phyloP scores from a whole-genome alignment of 2,113 vertebrate species.

The Oceanites oceanicus region DNA sequence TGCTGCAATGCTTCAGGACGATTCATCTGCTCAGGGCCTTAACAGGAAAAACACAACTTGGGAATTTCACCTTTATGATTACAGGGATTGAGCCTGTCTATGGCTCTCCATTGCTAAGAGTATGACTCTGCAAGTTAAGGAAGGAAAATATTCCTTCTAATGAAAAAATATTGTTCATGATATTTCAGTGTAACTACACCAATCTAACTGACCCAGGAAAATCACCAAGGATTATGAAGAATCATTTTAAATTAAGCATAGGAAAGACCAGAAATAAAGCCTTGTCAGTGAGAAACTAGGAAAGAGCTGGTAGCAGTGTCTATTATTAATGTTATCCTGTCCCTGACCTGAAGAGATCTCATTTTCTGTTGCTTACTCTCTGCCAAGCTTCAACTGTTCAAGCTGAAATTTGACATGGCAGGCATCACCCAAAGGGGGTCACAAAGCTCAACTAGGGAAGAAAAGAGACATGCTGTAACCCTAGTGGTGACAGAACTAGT shows the following conservation, averaged over 20 bases:
- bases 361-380: background rate
- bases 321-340: constrained; percentile 12
- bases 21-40: background rate
- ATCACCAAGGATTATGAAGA: background rate
- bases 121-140: background rate
- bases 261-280: background rate
- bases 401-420: constrained; percentile 25
- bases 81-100: background rate
- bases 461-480: background rate
- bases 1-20: background rate
- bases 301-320: background rate
- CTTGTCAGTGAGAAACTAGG: background rate
- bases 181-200: background rate
- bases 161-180: background rate
- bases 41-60: background rate
- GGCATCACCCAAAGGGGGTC: background rate
- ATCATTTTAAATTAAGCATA: background rate
- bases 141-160: background rate
- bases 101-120: background rate
- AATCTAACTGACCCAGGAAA: background rate
- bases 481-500: background rate
- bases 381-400: constrained; percentile 6
- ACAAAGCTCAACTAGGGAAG: background rate
- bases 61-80: background rate
- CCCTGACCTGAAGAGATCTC: constrained; percentile 1